Percentiles rank a stretch among this genome's conserved stretches.
These are phyloP conservation scores for Cactoblastis cactorum DNA, from an alignment of 2,888 invertebrate genomes.

Conservation along the genomic window DNA sequence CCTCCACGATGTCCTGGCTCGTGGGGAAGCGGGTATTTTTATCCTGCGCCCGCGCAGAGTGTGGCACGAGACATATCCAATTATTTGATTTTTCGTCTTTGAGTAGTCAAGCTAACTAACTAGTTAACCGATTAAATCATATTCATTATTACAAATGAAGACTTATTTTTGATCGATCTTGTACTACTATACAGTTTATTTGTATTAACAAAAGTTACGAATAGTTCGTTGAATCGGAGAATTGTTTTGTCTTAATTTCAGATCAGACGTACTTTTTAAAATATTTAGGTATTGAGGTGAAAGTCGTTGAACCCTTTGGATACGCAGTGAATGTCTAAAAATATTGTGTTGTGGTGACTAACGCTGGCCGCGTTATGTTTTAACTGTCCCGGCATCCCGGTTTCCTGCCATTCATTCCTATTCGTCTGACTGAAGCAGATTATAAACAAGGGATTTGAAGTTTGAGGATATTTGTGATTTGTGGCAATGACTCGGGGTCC, in stretches of 20 bases:
- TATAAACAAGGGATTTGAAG: neutral
- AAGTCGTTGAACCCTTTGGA: conserved; percentile 48
- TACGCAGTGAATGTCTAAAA: conserved; percentile 58
- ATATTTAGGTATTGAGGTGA: conserved; percentile 28
- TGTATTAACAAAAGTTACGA: too few relatives aligned
- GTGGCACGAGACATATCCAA: conserved; percentile 50
- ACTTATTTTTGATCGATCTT: too few relatives aligned
- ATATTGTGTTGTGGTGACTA: conserved; percentile 72
- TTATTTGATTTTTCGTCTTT: conserved; percentile 30
- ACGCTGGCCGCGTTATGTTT: conserved; percentile 52
- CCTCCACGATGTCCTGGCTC: conserved; percentile 49
- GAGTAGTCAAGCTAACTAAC: neutral
- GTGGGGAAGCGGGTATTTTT: conserved; percentile 54
- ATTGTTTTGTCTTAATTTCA: neutral
- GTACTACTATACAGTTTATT: too few relatives aligned
- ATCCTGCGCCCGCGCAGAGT: conserved; percentile 41
- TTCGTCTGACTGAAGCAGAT: neutral
- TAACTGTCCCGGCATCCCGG: conserved; percentile 51
- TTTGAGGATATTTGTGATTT: conserved; percentile 9
- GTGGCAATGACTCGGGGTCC: conserved; percentile 64
- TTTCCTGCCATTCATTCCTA: conserved; percentile 42
- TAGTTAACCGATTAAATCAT: neutral
- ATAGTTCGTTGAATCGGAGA: too few relatives aligned
- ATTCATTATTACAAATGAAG: too few relatives aligned
- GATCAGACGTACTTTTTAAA: neutral